Evolutionary conservation across 2,113 vertebrate genomes (phyloP).

Genomic region (Cyphomyrus discorhynchus): DNA sequence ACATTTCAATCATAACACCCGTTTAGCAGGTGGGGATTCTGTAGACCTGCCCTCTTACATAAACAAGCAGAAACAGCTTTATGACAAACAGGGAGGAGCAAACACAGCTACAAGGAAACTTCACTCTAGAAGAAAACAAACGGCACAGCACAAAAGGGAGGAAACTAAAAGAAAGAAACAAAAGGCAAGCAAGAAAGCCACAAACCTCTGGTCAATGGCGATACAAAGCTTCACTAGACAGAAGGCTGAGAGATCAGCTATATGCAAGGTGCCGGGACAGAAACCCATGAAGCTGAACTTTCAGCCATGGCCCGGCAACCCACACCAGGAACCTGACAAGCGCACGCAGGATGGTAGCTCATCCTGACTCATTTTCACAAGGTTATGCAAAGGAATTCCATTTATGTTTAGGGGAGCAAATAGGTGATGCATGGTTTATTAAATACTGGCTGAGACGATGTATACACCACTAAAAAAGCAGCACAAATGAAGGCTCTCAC

Average conservation of each 20-base stretch:
- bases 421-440: not conserved
- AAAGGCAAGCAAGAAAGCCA: not conserved
- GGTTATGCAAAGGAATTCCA: not conserved
- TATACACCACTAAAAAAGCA: not conserved
- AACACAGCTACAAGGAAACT: not conserved
- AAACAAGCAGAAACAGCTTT: not conserved
- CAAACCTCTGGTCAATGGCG: not conserved
- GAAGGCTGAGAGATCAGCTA: not conserved
- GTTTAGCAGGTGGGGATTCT: not conserved
- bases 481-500: not conserved
- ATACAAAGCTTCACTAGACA: not conserved
- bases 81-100: constrained; percentile 7
- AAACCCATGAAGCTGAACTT: not conserved
- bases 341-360: not conserved
- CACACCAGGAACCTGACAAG: not conserved
- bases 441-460: not conserved
- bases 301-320: not conserved
- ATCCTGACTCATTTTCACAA: not conserved
- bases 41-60: not conserved
- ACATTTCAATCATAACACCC: constrained; percentile 1
- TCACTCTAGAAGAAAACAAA: not conserved
- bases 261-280: not conserved
- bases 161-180: not conserved
- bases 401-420: not conserved
- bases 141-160: not conserved